phyloP scores from a whole-genome alignment of 2,888 invertebrate genomes.

The Lucinisca nassula region DNA sequence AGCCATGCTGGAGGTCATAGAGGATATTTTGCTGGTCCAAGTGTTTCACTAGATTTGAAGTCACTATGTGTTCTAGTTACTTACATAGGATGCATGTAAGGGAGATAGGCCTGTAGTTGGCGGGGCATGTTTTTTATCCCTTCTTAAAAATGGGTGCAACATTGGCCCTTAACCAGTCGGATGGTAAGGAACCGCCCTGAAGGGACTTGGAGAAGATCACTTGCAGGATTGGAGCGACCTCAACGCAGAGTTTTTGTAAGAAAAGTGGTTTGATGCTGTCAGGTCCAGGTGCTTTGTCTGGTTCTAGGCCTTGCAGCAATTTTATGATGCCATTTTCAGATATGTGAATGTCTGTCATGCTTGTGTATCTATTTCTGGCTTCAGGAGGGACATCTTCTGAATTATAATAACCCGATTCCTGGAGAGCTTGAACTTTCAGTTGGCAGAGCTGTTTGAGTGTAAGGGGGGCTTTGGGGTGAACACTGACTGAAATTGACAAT shows the following conservation, averaged over 20 bases:
- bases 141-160: background rate
- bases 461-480: background rate
- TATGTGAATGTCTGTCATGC: background rate
- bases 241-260: background rate
- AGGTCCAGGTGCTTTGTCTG: background rate
- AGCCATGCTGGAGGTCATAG: too few species aligned
- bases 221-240: background rate
- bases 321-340: background rate
- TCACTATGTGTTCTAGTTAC: background rate
- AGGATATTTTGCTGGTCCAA: too few species aligned
- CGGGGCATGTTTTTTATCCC: background rate
- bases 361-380: too few species aligned
- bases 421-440: background rate
- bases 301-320: background rate
- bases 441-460: background rate
- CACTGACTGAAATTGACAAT: background rate
- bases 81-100: background rate
- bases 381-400: background rate
- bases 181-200: background rate
- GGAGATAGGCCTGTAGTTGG: background rate
- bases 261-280: background rate
- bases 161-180: background rate
- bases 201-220: slow-evolving; percentile 1
- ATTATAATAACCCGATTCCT: background rate
- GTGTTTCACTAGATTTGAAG: background rate